Evolutionary conservation across 2,113 vertebrate species (phyloP).

Genomic region (Diadophis punctatus): DNA sequence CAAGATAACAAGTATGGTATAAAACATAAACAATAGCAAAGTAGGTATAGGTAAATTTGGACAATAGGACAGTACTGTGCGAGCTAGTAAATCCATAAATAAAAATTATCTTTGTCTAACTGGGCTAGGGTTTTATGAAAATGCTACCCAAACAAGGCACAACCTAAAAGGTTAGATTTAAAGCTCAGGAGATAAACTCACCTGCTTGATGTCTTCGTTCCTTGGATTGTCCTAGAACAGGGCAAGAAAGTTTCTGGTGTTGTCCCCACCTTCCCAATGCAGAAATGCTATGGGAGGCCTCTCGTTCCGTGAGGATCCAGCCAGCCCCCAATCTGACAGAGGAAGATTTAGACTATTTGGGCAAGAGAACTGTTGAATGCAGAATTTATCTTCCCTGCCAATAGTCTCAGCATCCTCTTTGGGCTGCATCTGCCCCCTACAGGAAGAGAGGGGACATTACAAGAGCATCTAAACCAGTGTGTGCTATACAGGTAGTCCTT

Average conservation of each 20-base stretch:
- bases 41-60: too few species aligned
- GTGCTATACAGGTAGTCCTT: neutral
- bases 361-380: neutral
- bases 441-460: neutral
- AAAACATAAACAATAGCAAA: too few species aligned
- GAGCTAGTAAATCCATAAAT: neutral
- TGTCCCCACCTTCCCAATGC: neutral
- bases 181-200: neutral
- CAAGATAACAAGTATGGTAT: too few species aligned
- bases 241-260: neutral
- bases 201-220: neutral
- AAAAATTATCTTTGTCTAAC: neutral
- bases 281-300: neutral
- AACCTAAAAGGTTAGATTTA: neutral
- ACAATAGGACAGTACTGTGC: neutral
- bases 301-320: neutral
- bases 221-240: neutral
- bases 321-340: neutral
- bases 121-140: neutral
- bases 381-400: neutral
- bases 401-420: neutral
- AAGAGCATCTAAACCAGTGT: neutral
- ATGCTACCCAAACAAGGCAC: neutral
- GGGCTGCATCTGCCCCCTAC: neutral
- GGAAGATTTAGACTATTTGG: neutral